phyloP scores from a whole-genome alignment of 1,140 invertebrate species.

The Eurosta solidaginis region DNA sequence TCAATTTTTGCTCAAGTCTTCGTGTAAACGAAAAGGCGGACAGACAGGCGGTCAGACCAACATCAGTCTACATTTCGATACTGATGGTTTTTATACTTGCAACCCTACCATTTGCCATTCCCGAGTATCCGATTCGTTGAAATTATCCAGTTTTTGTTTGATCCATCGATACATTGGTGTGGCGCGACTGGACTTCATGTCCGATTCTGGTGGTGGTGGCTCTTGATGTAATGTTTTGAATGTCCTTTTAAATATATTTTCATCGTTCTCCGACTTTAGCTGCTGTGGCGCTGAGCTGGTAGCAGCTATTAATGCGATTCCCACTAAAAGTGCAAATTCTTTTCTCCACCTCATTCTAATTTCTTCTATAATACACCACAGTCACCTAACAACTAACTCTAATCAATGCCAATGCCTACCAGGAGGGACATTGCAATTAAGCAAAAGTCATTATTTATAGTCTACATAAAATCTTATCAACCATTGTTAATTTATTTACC shows the following conservation, averaged over 20 bases:
- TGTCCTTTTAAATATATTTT: slow-evolving; percentile 42
- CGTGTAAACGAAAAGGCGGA: too few species aligned
- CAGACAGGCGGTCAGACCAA: too few species aligned
- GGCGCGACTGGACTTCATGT: too few species aligned
- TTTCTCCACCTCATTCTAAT: background rate
- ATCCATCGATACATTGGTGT: slow-evolving; percentile 49
- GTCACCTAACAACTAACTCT: background rate
- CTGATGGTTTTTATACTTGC: too few species aligned
- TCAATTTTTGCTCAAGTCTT: too few species aligned
- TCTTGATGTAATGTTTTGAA: slow-evolving; percentile 45
- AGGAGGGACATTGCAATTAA: background rate
- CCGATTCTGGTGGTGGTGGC: background rate
- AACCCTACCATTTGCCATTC: slow-evolving; percentile 72
- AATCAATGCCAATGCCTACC: background rate
- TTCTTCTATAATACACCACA: background rate
- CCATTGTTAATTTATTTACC: background rate
- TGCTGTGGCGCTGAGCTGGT: background rate
- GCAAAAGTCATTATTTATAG: background rate
- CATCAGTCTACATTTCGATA: too few species aligned
- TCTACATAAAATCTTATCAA: background rate
- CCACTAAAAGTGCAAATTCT: background rate
- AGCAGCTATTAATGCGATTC: background rate
- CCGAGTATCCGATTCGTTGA: slow-evolving; percentile 68
- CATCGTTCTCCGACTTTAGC: background rate
- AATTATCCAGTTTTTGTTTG: slow-evolving; percentile 69